Evolutionary conservation across 2,888 invertebrate species (phyloP), one percentile per base, ranked within the genome.

Genomic region (Lycocerus yunnanus): DNA sequence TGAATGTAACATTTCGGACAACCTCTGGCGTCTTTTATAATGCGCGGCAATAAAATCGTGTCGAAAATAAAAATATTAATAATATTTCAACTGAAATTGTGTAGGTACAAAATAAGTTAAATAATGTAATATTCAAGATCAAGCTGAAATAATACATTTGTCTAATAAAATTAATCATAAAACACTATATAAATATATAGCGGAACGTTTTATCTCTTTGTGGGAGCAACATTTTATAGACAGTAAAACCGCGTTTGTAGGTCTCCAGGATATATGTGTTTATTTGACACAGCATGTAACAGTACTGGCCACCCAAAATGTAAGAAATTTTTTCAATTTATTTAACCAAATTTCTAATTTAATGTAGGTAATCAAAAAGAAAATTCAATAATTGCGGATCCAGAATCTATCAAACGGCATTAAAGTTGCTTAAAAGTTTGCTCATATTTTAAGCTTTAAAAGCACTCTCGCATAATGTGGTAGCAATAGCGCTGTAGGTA

Each of bases 351-450:
- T 18, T 14, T 14, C 18, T 63, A 43, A 43, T 43, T 63, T 63
- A 18, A 63, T 20, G 61, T 63, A 6, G 20, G 15, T 63, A 18
- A 18, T 63, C 43, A 43, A 43, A 63, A 63, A 8, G 68, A 73
- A 77, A 74, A 77, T 77, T 77, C 74, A 77, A 77, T 77, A 73
- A 75, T 68, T 27, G 71, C 66, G 76, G 82, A 82, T 82, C 83
- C 80, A 77, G 81, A 85, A 84, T 84, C 85, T 85, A 85, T 85
- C 84, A 84, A 83, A 80, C 79, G 79, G 84, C 82, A 85, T 85
- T 85, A 85, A 82, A 80, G 83, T 84, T 76, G 83, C 85, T 84
- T 84, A 84, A 82, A 85, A 85, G 82, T 85, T 85, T 84, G 84
- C 84, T 83, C 84, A 85, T 85, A 85, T 84, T 85, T 85, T 77